A percentile compares a stretch with the other conserved stretches of the same genome.
Evolutionary conservation across 2,888 invertebrate genomes (phyloP).

Genomic region (Melinopterus prodromus): DNA sequence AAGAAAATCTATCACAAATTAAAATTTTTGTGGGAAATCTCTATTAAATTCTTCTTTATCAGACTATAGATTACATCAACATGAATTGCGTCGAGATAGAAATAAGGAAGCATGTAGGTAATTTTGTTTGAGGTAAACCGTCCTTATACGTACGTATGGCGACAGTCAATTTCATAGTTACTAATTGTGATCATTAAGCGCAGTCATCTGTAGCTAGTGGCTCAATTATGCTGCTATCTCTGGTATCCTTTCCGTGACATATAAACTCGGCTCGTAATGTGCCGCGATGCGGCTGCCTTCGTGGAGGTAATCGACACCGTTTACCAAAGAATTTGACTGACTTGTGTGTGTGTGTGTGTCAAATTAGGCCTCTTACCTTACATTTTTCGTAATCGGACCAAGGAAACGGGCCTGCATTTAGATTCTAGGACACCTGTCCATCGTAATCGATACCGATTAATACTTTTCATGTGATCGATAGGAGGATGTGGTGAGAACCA

Average conservation of each 20-base stretch:
- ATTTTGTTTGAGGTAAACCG: no score
- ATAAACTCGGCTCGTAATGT: neutral
- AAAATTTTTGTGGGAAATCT: no score
- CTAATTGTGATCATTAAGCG: neutral
- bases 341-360: neutral
- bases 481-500: no score
- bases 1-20: no score
- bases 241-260: neutral
- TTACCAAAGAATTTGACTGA: neutral
- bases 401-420: neutral
- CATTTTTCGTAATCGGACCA: neutral
- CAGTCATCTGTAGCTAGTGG: neutral
- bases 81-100: no score
- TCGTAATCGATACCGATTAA: neutral
- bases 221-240: neutral
- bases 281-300: neutral
- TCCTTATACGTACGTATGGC: no score
- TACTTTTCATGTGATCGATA: no score
- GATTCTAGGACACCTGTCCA: neutral
- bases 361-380: neutral
- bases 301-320: neutral
- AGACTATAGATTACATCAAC: no score
- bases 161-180: neutral
- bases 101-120: no score
- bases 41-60: no score